Evolutionary conservation across 1,140 invertebrate genomes (phyloP).

Genomic region (Drosophila parvula): DNA sequence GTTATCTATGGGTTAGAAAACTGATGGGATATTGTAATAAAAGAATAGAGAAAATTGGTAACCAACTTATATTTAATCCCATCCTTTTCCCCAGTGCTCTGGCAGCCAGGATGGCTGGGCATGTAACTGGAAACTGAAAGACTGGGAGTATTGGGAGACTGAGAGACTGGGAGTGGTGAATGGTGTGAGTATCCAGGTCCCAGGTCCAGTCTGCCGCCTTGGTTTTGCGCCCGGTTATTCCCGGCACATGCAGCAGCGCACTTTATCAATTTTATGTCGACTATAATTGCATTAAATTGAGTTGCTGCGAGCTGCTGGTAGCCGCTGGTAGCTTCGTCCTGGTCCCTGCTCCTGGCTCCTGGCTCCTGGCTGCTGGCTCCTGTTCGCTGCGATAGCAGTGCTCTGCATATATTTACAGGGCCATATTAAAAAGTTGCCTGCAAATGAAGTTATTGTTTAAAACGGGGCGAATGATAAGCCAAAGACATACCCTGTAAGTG

Average conservation of each 20-base stretch:
- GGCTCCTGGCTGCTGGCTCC: not conserved
- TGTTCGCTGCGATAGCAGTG: constrained; percentile 16
- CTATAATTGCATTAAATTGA: constrained; percentile 75
- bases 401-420: constrained; percentile 30
- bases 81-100: no score
- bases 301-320: constrained; percentile 33
- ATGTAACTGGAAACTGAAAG: not conserved
- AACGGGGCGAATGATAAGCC: constrained; percentile 12
- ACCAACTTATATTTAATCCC: no score
- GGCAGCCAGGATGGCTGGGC: no score
- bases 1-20: no score
- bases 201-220: constrained; percentile 10
- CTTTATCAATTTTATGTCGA: constrained; percentile 77
- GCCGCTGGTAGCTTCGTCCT: not conserved
- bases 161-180: no score
- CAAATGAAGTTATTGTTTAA: constrained; percentile 55
- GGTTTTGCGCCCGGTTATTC: constrained; percentile 28
- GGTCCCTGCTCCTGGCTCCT: not conserved
- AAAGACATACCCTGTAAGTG: not conserved
- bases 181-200: no score
- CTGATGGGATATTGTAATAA: no score
- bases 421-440: constrained; percentile 48
- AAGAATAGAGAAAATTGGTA: no score
- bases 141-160: not conserved
- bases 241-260: constrained; percentile 56